A percentile compares a stretch with the other conserved stretches of the same genome.
phyloP scores from a whole-genome alignment of 2,888 invertebrate species.

The Resseliella maxima region DNA sequence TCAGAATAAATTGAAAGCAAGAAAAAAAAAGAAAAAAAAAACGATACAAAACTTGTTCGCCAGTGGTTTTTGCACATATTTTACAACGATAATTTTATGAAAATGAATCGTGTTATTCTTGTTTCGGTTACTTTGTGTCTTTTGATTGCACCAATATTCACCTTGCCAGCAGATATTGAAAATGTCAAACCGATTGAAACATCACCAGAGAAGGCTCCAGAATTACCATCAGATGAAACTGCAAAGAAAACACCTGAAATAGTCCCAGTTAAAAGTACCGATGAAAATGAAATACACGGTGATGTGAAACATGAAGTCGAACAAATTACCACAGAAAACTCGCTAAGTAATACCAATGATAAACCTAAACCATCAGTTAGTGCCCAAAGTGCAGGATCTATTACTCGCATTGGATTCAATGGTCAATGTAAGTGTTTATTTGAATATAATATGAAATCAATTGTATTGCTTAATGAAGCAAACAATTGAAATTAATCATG shows the following conservation, averaged over 20 bases:
- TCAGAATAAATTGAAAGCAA: not conserved
- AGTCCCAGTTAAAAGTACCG: not conserved
- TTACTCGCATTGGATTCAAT: not conserved
- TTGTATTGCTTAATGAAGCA: too few species aligned
- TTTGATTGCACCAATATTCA: not conserved
- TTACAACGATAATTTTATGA: too few species aligned
- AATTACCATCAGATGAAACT: too few species aligned
- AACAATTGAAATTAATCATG: too few species aligned
- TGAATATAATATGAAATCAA: not conserved
- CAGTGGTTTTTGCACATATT: too few species aligned
- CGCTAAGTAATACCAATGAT: not conserved
- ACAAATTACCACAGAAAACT: not conserved
- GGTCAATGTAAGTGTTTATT: not conserved
- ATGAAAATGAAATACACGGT: not conserved
- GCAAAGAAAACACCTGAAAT: too few species aligned
- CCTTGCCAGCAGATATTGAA: not conserved
- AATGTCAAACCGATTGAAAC: not conserved
- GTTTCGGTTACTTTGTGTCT: not conserved
- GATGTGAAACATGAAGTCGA: not conserved
- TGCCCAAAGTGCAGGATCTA: not conserved
- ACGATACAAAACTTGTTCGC: too few species aligned
- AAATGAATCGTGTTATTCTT: constrained; percentile 4
- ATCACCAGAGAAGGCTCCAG: too few species aligned
- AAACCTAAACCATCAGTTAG: not conserved
- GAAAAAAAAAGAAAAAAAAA: not conserved